These are phyloP conservation scores for Rhaphigaster nebulosa DNA, from an alignment of 2,888 invertebrate species.

Conservation along the genomic window DNA sequence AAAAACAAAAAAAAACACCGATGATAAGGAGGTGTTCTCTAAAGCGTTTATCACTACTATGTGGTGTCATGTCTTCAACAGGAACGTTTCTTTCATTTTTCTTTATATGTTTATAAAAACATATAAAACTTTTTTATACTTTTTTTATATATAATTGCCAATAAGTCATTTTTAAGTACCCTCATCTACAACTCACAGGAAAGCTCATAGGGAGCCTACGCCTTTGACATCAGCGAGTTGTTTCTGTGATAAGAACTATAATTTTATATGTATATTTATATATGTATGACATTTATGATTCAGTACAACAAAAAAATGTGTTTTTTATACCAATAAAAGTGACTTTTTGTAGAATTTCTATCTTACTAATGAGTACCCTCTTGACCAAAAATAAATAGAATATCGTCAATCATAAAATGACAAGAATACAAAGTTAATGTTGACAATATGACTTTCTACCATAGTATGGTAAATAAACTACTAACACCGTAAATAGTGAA, in stretches of 20 bases:
- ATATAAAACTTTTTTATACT: conserved; percentile 19
- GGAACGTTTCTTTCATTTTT: background rate
- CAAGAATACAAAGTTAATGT: too few relatives aligned
- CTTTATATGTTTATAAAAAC: background rate
- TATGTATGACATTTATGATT: conserved; percentile 20
- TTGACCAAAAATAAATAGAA: background rate
- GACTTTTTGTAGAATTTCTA: background rate
- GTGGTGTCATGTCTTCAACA: background rate
- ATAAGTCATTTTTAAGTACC: conserved; percentile 30
- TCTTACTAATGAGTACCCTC: background rate
- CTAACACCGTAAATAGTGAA: background rate
- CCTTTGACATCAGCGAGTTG: conserved; percentile 13
- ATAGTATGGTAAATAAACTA: background rate
- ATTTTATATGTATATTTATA: background rate
- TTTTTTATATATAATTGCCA: conserved; percentile 29
- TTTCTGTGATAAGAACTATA: conserved; percentile 19
- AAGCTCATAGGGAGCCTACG: background rate
- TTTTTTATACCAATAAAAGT: conserved; percentile 44
- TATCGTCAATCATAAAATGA: background rate
- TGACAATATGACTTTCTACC: background rate
- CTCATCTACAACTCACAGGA: background rate
- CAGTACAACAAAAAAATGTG: conserved; percentile 12
- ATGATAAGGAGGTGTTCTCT: background rate
- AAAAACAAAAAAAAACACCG: background rate
- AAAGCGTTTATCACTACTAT: background rate